These are phyloP conservation scores for Tautogolabrus adspersus DNA, from an alignment of 2,113 vertebrate species.

Conservation along the genomic window DNA sequence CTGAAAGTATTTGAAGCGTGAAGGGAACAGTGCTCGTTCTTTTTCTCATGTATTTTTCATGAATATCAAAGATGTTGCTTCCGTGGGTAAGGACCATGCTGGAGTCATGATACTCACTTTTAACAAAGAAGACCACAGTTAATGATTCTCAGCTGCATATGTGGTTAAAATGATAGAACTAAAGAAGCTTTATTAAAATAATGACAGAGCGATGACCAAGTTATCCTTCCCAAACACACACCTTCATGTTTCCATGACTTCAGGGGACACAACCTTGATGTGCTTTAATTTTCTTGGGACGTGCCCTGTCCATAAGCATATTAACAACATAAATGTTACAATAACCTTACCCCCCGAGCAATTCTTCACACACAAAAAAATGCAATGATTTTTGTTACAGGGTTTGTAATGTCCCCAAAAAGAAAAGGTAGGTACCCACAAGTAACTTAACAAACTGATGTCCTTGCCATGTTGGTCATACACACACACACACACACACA, in stretches of 20 bases:
- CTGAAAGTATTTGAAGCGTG: neutral
- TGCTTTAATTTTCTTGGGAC: too few relatives aligned
- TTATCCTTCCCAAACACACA: neutral
- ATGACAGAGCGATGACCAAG: neutral
- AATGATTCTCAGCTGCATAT: too few relatives aligned
- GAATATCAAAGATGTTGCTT: neutral
- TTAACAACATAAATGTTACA: too few relatives aligned
- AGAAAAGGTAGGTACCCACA: too few relatives aligned
- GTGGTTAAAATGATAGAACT: neutral
- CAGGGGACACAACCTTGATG: too few relatives aligned
- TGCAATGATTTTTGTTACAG: neutral
- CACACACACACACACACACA: too few relatives aligned
- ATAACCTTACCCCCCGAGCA: too few relatives aligned
- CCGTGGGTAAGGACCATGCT: neutral
- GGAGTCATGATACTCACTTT: neutral
- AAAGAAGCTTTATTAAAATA: neutral
- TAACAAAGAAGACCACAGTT: too few relatives aligned
- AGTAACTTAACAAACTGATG: too few relatives aligned
- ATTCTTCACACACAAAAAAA: too few relatives aligned
- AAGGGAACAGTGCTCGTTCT: neutral
- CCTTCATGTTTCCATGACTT: neutral
- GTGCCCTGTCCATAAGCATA: too few relatives aligned
- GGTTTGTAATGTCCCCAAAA: neutral
- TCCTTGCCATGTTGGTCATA: too few relatives aligned
- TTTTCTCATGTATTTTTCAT: slow-evolving; percentile 7